Base-by-base conservation (phyloP, 1,140 invertebrate genomes). In the Sesamia nonagrioides region DNA sequence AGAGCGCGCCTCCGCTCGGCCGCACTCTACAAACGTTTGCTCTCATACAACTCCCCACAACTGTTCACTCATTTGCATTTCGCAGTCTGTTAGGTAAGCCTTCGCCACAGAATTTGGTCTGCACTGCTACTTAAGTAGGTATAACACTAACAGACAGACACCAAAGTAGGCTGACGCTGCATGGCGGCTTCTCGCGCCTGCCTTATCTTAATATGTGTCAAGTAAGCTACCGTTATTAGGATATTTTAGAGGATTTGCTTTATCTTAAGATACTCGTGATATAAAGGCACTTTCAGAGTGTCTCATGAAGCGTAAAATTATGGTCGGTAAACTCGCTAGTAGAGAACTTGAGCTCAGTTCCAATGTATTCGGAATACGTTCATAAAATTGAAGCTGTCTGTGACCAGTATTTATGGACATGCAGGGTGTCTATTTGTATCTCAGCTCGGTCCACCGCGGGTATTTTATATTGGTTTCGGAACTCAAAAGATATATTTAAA, bases 21-120 rank as follows among this genome's bases (percentile, higher is more conserved):
- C 54, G 76, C 78, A 58, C 77, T 78, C 73, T n/a, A 74, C 77
- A 79, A 85, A 78, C 75, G 80, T 85, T 85, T 85, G 82, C 79
- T 76, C 40, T 78, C 69, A 79, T 66, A 79, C 35, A 74, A 72
- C 77, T 78, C 60, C 73, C 78, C 78, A 63, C 81, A 80, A 81
- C 75, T 83, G 82, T 80, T 72, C 73, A 69, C 79, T 78, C 81
- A 86, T 86, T 86, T 84, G 77, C 84, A 84, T 86, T 82, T 84
- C 75, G 37, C 74, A 79, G 60, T 69, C 80, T 82, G 72, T 77
- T 82, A 78, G 40, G 42, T 84, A 80, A 82, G 68, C 78, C 52
- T 79, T 79, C 68, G 45, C 76, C 71, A 68, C 54, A 80, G 77
- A 82, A 79, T 79, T 82, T 81, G 63, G 54, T 79, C 50, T 81